Evolutionary conservation across 2,888 invertebrate species (phyloP), one percentile per base, ranked within the genome.

Genomic region (Alloplasta piceator): DNA sequence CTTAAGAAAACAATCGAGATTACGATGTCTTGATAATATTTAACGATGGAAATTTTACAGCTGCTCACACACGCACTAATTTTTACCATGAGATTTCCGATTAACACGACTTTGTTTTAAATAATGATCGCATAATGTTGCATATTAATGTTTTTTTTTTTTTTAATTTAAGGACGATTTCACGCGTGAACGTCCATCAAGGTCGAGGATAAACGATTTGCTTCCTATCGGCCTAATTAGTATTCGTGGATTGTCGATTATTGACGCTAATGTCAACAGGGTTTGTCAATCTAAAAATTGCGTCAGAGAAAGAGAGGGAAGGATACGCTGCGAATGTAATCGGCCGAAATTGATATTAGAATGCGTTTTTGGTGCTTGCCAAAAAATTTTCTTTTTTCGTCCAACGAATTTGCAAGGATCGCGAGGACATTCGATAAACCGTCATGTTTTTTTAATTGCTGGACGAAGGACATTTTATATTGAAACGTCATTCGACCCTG

Each of bases 191-290:
- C 26, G 26, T 26, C 7, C 38, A 39, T 50, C 60, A 72, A 60
- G 72, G 72, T 26, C 16, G 16, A 16, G 14, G 46, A 64, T 14
- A 14, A 52, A 64, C 48, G 7, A 58, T 56, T 71, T 48, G 41
- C 55, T 39, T 71, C 61, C 64, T 73, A 26, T 67, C 12, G 12
- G 48, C 16, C 41, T 52, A 36, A 68, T 80, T 73, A 7, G 68
- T 73, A 80, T 80, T 80, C 80, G 46, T 16, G 6, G 41, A 52
- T 38, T 41, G 80, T 73, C 68, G 6, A 68, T 36, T 73, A 73
- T 71, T 60, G 26, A 50, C 64, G 63, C 10, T 50, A 55, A 63
- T 60, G 56, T 68, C 73, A 60, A 70, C 61, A 38, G 7, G 36
- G 14, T 63, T 74, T 16, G 68, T 14, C 64, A 39, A 73, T 77